Base-by-base conservation (phyloP, 2,888 invertebrate species). In the Oscheius sp. region DNA sequence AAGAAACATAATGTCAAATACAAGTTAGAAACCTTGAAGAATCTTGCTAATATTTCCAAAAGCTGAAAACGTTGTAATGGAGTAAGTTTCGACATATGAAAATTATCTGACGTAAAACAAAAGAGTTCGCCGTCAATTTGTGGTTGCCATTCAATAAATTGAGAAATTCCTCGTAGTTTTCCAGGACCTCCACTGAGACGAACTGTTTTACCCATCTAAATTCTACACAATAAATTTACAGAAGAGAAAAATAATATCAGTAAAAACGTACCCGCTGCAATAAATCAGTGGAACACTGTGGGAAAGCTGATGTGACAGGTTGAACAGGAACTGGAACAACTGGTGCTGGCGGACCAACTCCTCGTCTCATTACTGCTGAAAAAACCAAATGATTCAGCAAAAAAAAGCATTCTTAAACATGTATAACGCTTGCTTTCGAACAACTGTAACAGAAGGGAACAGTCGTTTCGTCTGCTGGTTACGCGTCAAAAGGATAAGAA, bases 91-190 rank as follows among this genome's bases (percentile, higher is more conserved):
- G 77, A 68, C 6, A 70, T 51, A 1, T n/a, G 47, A 36, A 41
- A 59, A n/a, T 74, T 67, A 54, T 77, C 78, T 8, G 65, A 36
- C 24, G 71, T 67, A 17, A 79, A 61, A 59, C 73, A 51, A 54
- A 77, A 79, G 0, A 79, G 30, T 22, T 79, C 77, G 24, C 67
- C 72, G 50, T 79, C 79, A 8, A 79, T 28, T 54, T 73, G 59
- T 32, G 44, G 41, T 51, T 79, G 72, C 24, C 71, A 67, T 57
- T 77, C 77, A n/a, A 62, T 61, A 26, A 66, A 69, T 24, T 74
- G 70, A 0, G 65, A 9, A 6, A 51, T 54, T 56, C 59, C 30
- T 38, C 49, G 32, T 3, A 17, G 47, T 9, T 49, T 50, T 9
- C 49, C 49, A 14, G 30, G n/a, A 17, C n/a, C 12, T 32, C 47